Percentiles rank a stretch among this genome's conserved stretches.
Evolutionary conservation across 35 echinoderm and acorn worm genomes (phyloP).

Genomic region (Diadema setosum): DNA sequence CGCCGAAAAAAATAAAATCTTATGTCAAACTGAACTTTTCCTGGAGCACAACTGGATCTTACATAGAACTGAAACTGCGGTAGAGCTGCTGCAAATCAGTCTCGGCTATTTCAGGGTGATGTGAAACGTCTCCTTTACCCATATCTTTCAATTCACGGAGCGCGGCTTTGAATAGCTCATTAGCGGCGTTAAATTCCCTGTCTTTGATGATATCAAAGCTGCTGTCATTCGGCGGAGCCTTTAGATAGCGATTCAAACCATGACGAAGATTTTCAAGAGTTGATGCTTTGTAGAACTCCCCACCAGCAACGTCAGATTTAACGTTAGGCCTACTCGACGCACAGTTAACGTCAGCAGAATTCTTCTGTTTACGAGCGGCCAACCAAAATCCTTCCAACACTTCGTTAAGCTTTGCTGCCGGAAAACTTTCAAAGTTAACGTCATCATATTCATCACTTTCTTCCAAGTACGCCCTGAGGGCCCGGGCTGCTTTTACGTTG

Average conservation of each 20-base stretch:
- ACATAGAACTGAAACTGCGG: background rate
- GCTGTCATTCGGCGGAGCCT: background rate
- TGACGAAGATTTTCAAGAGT: conserved; percentile 1
- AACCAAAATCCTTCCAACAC: background rate
- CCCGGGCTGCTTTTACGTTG: background rate
- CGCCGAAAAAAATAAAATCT: background rate
- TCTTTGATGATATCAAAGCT: background rate
- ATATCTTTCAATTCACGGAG: background rate
- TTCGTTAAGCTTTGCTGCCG: background rate
- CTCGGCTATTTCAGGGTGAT: conserved; percentile 6
- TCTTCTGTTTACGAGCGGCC: background rate
- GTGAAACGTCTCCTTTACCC: background rate
- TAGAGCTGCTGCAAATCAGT: background rate
- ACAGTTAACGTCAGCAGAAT: too few relatives aligned
- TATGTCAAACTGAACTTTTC: conserved; percentile 28
- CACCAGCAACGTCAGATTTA: background rate
- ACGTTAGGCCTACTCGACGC: background rate
- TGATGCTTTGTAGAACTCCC: background rate
- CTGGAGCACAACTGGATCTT: background rate
- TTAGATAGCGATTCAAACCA: background rate
- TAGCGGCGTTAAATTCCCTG: background rate
- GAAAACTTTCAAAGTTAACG: background rate
- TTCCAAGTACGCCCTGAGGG: background rate
- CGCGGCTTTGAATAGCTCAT: conserved; percentile 3
- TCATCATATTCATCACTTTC: background rate